phyloP scores from a whole-genome alignment of 2,888 invertebrate species.

The Cheiracanthium punctorium region DNA sequence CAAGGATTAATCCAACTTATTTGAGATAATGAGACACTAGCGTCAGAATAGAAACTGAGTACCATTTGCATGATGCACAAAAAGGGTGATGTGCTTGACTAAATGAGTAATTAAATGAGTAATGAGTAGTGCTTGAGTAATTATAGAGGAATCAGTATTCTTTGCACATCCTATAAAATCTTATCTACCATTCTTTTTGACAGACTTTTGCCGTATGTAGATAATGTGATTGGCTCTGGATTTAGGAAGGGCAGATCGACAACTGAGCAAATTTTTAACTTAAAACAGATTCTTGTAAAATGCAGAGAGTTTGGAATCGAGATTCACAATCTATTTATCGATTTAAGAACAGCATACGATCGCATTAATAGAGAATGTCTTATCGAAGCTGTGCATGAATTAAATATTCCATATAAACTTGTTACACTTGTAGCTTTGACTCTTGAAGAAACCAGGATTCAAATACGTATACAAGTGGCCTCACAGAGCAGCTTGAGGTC shows the following conservation, averaged over 20 bases:
- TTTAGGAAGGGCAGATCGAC: slow-evolving; percentile 16
- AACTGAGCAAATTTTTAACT: neutral
- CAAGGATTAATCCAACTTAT: neutral
- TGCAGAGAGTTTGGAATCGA: neutral
- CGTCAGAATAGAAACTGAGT: neutral
- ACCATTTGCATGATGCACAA: neutral
- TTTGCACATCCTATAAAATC: neutral
- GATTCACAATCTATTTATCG: neutral
- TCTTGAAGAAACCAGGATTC: neutral
- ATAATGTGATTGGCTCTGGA: neutral
- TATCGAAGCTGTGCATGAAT: slow-evolving; percentile 9
- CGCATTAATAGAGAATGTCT: slow-evolving; percentile 21
- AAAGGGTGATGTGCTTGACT: slow-evolving; percentile 4
- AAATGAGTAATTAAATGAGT: too few species aligned
- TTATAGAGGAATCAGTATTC: neutral
- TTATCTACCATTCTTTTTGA: neutral
- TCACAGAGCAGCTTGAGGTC: too few species aligned
- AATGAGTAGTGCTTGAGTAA: neutral
- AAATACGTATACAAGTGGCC: neutral
- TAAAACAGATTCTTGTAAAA: neutral
- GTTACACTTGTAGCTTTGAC: too few species aligned
- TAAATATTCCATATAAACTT: too few species aligned
- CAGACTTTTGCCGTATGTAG: neutral
- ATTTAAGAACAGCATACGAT: slow-evolving; percentile 21
- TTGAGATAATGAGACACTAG: neutral